phyloP scores from a whole-genome alignment of 2,113 vertebrate species.

The Zosterops japonicus region DNA sequence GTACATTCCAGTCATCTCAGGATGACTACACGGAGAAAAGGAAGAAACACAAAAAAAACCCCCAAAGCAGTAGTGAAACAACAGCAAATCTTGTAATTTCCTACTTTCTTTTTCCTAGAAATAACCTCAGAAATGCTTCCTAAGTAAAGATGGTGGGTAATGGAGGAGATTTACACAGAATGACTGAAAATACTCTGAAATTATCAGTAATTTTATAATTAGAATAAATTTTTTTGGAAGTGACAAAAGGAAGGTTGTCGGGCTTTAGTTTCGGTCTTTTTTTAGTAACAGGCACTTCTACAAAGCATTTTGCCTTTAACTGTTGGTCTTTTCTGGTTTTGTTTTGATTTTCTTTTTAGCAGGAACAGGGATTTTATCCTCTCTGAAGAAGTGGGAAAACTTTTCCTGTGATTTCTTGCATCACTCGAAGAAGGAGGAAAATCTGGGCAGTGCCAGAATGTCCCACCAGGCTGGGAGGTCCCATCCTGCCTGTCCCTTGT shows the following conservation, averaged over 20 bases:
- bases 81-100: constrained; percentile 27
- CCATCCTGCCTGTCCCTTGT: background rate
- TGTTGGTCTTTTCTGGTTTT: background rate
- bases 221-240: background rate
- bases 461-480: background rate
- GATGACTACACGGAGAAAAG: background rate
- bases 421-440: background rate
- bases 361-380: background rate
- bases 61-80: background rate
- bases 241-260: background rate
- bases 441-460: background rate
- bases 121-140: background rate
- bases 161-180: background rate
- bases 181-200: background rate
- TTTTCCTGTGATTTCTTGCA: background rate
- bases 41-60: background rate
- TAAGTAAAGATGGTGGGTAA: background rate
- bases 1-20: background rate
- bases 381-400: background rate
- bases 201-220: background rate
- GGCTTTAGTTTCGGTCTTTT: background rate
- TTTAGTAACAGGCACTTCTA: background rate
- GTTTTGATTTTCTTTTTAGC: background rate
- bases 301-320: background rate
- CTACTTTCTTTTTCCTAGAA: constrained; percentile 32